Evolutionary conservation across 2,888 invertebrate genomes (phyloP), one percentile per base, ranked within the genome.

Genomic region (Lapara coniferarum): DNA sequence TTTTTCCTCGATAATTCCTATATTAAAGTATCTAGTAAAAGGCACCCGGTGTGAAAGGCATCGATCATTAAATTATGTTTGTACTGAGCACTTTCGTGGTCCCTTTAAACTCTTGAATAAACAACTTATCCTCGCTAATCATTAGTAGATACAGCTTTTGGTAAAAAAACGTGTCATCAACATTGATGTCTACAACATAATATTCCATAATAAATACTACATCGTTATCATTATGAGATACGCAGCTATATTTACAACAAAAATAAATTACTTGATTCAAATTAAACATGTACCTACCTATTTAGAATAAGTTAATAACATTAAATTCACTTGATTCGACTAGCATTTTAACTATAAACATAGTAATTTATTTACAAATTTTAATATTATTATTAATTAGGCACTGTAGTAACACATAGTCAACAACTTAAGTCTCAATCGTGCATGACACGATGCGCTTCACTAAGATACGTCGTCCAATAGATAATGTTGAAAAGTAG

Each of bases 401-500:
- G 87, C 88, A 88, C 87, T 84, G 72, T 73, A 72, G 59, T 55
- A 71, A 58, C 37, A 72, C 63, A 67, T 69, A 69, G 68, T 73
- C 72, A 49, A 63, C 19, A 13, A 49, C 19, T 16, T 19, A 71
- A 30, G 78, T 77, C 75, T 84, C 81, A 87, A 78, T 85, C 82
- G 74, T 78, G 82, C 79, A 82, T 81, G 72, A 83, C 85, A 71
- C 85, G 84, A 75, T 91, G 85, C 49, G 95, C 95, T 81, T 95
- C 95, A 85, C 91, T 95, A 70, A 95, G 89, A 83, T 95, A 95
- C 70, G 95, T 93, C 74, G 95, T 94, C 95, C 95, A 95, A 83
- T 95, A 95, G 72, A 94, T 93, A 71, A 94, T 83, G 58, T 95
- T 90, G 80, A 95, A 95, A 5, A 95, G 88, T 52, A 93, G 74